phyloP scores from a whole-genome alignment of 2,888 invertebrate species.

The Diaphora mendica region DNA sequence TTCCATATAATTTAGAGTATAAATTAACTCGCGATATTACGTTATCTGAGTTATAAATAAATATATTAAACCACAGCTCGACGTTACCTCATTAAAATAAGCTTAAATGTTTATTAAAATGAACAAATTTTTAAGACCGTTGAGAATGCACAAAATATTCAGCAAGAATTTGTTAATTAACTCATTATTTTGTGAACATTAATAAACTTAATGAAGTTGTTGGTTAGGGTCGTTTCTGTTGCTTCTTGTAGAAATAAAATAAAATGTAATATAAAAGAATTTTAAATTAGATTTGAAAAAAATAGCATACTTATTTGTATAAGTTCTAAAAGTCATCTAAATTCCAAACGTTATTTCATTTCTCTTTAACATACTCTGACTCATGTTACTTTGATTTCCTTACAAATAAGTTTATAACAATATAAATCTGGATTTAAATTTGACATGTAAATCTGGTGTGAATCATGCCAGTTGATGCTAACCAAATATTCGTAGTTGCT shows the following conservation, averaged over 20 bases:
- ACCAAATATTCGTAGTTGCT: constrained; percentile 5
- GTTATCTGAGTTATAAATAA: constrained; percentile 47
- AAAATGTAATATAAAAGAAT: background rate
- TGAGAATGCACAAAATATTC: constrained; percentile 39
- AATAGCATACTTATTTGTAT: background rate
- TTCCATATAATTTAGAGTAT: constrained; percentile 56
- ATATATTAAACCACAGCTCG: constrained; percentile 51
- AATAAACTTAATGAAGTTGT: constrained; percentile 36
- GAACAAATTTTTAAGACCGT: constrained; percentile 53
- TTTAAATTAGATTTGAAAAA: background rate
- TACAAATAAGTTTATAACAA: constrained; percentile 15
- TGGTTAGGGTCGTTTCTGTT: constrained; percentile 6
- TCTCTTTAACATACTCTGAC: background rate
- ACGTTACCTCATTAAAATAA: constrained; percentile 47
- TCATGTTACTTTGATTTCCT: background rate
- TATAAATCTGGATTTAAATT: constrained; percentile 31
- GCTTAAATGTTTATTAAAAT: constrained; percentile 48
- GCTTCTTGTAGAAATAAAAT: background rate
- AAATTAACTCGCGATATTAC: constrained; percentile 51
- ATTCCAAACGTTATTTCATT: background rate
- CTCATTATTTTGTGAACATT: constrained; percentile 34
- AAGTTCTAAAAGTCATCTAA: background rate
- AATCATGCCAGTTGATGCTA: constrained; percentile 34
- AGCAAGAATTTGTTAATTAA: constrained; percentile 48
- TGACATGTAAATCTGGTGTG: constrained; percentile 36